Base-by-base conservation (phyloP, 2,797 vertebrate species). In the Gypaetus barbatus region DNA sequence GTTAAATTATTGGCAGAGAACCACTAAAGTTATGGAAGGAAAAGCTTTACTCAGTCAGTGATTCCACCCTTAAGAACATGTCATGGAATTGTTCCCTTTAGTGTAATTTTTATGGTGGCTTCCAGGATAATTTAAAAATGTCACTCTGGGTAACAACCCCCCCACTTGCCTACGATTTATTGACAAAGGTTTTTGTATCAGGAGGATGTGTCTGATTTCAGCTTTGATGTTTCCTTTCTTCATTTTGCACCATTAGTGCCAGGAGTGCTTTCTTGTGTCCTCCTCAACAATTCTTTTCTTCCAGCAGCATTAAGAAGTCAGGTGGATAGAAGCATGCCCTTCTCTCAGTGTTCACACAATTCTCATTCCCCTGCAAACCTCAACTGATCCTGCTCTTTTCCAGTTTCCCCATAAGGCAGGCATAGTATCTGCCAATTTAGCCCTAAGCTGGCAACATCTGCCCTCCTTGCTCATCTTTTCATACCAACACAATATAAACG, bases 221-320 rank as follows among this genome's bases (percentile, higher is more conserved):
- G 94, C 86, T 90, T 71, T 84, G 83, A 91, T 61, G 24, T 61
- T 77, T 58, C 82, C 57, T 44, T 49, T 69, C 88, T 54, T 39
- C 56, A 0, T 56, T 84, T 74, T 13, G 22, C 69, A 44, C 87
- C 60, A 3, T 31, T 17, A 33, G 9, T 11, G 60, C 76, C 91
- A 46, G 84, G 37, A 76, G 64, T 4, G 11, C 75, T 91, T 86
- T 52, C 46, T 25, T 4, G 18, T 10, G 27, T 19, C 28, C 56
- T 41, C 75, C 31, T 37, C 66, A 14, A 3, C 6, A 2, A 48
- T 23, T 58, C 39, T 9, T 66, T 43, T 31, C 84, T 48, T 57
- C 56, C 64, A 10, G 10, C 30, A 3, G 39, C 3, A 1, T 11
- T 25, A 5, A 17, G 73, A 15, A 11, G 18, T 41, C 56, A 2